Base-by-base conservation (phyloP, 2,113 vertebrate species). In the Reinhardtius hippoglossoides region DNA sequence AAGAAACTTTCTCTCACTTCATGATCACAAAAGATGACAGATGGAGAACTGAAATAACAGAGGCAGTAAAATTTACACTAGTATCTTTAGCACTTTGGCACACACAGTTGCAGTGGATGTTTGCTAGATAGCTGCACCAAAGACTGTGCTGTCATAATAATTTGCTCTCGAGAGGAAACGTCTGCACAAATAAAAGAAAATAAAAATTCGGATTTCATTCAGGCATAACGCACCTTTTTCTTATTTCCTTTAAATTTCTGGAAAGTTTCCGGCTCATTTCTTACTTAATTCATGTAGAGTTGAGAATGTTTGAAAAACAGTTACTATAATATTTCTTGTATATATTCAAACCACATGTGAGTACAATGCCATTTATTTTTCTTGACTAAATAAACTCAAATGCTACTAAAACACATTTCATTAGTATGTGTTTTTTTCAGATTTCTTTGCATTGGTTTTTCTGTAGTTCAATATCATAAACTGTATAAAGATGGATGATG, bases 121-220 rank as follows among this genome's bases (percentile, higher is more conserved):
- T 74, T 81, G 74, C 79, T 42, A 42, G 52, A 27, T 26, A 18
- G 24, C 23, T 59, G 14, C 48, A 68, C 20, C n/a, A 52, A 63
- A 81, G 59, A 65, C 59, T 71, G 40, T 14, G 64, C 59, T 60
- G 42, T 57, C 54, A 24, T 2, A 35, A 69, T 21, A 15, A 73
- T 4, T 62, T 61, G 27, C 27, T 27, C 3, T 27, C 27, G 0
- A 27, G 27, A 27, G 27, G 27, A 2, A 37, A 37, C 9, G 9
- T 37, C 35, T 9, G 8, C 8, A 37, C 35, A 37, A 18, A 46
- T 37, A 24, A 40, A 60, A 37, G 1, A 20, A 44, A 74, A 31
- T 1, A 1, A 14, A 23, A 24, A n/a, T 54, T 67, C 3, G 3
- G 2, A 55, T 35, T 18, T 3, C 20, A 31, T 48, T 65, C 15